phyloP scores from a whole-genome alignment of 2,888 invertebrate genomes.

The Platynereis dumerilii region DNA sequence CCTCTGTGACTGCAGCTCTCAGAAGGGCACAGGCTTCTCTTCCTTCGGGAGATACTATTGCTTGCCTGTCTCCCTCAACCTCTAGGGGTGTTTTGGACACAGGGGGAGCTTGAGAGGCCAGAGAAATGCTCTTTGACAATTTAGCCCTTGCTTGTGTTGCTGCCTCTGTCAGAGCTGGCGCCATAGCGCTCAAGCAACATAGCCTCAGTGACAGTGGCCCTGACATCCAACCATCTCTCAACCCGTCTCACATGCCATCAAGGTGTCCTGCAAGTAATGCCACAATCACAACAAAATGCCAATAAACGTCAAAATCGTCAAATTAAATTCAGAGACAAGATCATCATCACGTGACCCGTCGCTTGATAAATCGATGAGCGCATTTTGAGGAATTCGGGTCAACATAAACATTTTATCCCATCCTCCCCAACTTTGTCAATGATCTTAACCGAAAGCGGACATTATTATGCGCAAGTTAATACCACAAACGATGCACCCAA shows the following conservation, averaged over 20 bases:
- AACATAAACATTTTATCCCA: not conserved
- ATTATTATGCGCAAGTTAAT: too few relatives aligned
- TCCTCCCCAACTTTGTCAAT: too few relatives aligned
- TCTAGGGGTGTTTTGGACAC: slow-evolving; percentile 24
- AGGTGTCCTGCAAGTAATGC: not conserved
- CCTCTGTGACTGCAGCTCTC: too few relatives aligned
- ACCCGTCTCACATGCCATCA: slow-evolving; percentile 1
- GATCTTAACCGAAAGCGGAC: too few relatives aligned
- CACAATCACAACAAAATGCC: too few relatives aligned
- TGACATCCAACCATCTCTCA: slow-evolving; percentile 8
- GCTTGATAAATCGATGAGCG: slow-evolving; percentile 1
- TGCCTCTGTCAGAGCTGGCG: slow-evolving; percentile 87
- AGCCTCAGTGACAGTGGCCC: slow-evolving; percentile 27
- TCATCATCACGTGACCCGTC: too few relatives aligned
- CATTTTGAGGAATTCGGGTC: slow-evolving; percentile 1
- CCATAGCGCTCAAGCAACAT: slow-evolving; percentile 72
- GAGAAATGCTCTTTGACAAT: slow-evolving; percentile 36
- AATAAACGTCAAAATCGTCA: too few relatives aligned
- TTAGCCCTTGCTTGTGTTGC: slow-evolving; percentile 56
- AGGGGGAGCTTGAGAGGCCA: slow-evolving; percentile 29
- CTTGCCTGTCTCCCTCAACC: too few relatives aligned
- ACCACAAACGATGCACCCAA: too few relatives aligned
- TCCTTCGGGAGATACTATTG: too few relatives aligned
- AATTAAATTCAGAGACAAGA: too few relatives aligned
- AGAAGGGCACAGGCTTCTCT: too few relatives aligned